Evolutionary conservation across 53 echinoderm and acorn worm species (phyloP).

Genomic region (Patiria pectinifera): DNA sequence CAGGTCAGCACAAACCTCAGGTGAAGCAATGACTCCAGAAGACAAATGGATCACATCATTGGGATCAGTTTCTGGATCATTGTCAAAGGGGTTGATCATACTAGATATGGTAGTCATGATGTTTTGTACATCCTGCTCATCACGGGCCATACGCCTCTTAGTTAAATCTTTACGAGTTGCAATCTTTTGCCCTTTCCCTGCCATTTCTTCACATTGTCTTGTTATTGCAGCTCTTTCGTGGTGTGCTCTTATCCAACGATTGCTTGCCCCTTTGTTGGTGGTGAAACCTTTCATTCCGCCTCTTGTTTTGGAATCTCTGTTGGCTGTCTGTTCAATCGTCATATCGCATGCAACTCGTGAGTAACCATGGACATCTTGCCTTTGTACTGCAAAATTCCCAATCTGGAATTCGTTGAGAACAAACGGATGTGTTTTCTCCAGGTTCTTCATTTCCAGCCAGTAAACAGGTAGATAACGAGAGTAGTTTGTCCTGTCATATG

Average conservation of each 20-base stretch:
- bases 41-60: conserved; percentile 61
- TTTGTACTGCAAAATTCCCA: conserved; percentile 63
- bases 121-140: conserved; percentile 36
- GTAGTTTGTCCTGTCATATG: conserved; percentile 63
- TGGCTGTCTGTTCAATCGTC: conserved; percentile 68
- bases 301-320: conserved; percentile 69
- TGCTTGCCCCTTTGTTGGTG: conserved; percentile 39
- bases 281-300: conserved; percentile 56
- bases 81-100: conserved; percentile 71
- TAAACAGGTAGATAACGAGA: conserved; percentile 55
- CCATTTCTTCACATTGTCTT: conserved; percentile 70
- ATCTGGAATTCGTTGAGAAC: conserved; percentile 10
- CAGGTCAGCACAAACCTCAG: conserved; percentile 48
- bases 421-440: conserved; percentile 37
- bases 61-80: conserved; percentile 15
- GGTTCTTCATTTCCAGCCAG: conserved; percentile 60
- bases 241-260: conserved; percentile 61
- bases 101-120: conserved; percentile 40
- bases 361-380: conserved; percentile 49
- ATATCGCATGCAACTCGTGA: conserved; percentile 63
- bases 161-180: not conserved
- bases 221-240: conserved; percentile 64
- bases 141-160: conserved; percentile 16
- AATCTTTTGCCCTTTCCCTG: not conserved
- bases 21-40: conserved; percentile 68